These are phyloP conservation scores for Turdus rufiventris DNA, from an alignment of 2,113 vertebrate genomes.

Conservation along the genomic window DNA sequence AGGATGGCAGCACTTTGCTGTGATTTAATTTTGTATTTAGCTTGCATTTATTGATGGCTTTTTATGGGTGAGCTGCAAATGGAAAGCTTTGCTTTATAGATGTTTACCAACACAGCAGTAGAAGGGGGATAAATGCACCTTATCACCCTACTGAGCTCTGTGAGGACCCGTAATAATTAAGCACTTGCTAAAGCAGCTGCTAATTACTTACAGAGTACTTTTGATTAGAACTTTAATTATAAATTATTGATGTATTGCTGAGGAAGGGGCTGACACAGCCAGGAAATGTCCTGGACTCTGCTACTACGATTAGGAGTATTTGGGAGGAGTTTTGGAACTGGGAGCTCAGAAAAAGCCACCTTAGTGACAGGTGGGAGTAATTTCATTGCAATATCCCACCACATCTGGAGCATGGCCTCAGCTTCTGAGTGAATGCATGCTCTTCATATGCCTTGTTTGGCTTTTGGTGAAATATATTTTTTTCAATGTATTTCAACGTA, in stretches of 20 bases:
- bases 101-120: not conserved
- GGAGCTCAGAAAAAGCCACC: not conserved
- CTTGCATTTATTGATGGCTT: not conserved
- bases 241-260: not conserved
- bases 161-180: not conserved
- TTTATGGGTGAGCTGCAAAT: not conserved
- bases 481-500: not conserved
- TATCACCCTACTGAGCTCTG: not conserved
- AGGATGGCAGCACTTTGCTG: not conserved
- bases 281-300: not conserved
- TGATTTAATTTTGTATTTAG: not conserved
- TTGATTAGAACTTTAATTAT: not conserved
- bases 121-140: not conserved
- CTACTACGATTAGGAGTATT: not conserved
- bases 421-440: not conserved
- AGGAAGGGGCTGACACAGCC: not conserved
- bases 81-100: not conserved
- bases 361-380: not conserved
- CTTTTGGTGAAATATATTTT: not conserved
- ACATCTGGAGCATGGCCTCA: fast-evolving
- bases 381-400: not conserved
- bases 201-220: not conserved
- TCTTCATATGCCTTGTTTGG: not conserved
- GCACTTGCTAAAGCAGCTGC: not conserved
- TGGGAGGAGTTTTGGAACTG: not conserved